A percentile compares a stretch with the other conserved stretches of the same genome.
These are phyloP conservation scores for Prosapia bicincta DNA, from an alignment of 2,888 invertebrate species.

Conservation along the genomic window DNA sequence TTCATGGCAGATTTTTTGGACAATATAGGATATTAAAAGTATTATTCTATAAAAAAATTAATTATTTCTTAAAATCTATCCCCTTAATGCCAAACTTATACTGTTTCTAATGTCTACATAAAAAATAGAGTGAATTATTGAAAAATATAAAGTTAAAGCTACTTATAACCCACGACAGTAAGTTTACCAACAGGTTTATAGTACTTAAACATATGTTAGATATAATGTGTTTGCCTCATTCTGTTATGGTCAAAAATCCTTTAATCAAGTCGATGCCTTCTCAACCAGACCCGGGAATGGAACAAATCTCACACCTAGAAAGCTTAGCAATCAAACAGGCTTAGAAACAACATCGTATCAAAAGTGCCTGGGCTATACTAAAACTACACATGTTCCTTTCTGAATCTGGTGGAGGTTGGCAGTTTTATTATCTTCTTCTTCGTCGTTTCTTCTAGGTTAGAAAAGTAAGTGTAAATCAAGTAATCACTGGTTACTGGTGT, in stretches of 20 bases:
- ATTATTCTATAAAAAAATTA: too few species aligned
- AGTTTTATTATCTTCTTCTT: background rate
- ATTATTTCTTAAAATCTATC: too few species aligned
- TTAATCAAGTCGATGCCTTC: conserved; percentile 25
- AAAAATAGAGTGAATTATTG: background rate
- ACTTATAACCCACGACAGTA: too few species aligned
- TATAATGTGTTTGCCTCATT: conserved; percentile 31
- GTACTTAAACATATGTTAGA: background rate
- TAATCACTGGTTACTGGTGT: background rate
- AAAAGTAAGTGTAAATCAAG: background rate
- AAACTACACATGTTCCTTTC: conserved; percentile 11
- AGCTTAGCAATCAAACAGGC: conserved; percentile 11
- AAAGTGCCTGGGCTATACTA: background rate
- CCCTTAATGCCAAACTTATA: too few species aligned
- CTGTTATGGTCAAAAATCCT: conserved; percentile 41
- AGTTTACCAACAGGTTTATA: too few species aligned
- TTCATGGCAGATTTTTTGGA: too few species aligned
- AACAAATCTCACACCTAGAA: conserved; percentile 14
- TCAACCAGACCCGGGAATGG: conserved; percentile 22
- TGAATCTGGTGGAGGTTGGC: conserved; percentile 17
- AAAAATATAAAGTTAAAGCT: background rate
- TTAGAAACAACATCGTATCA: background rate
- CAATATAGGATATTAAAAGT: too few species aligned
- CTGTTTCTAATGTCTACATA: too few species aligned
- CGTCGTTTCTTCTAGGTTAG: background rate